Evolutionary conservation across 2,888 invertebrate species (phyloP), one percentile per base, ranked within the genome.

Genomic region (Netelia inedita): DNA sequence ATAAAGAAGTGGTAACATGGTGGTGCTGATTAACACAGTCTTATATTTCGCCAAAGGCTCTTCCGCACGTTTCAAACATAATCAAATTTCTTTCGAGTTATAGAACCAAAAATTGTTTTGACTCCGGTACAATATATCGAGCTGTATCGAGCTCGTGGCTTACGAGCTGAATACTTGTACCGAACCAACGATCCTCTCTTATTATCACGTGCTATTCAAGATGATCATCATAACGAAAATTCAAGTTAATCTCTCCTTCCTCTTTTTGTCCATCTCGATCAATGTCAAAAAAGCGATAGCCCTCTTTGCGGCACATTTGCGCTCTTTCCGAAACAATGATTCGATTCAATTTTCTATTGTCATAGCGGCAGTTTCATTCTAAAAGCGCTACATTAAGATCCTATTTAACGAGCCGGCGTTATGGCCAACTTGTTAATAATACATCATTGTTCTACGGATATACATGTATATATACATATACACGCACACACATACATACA

Each of bases 391-490:
- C 85, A 86, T 82, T 87, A 88, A 86, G 87, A 84, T 87, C 75
- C 85, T 87, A 88, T 85, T 85, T 79, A 87, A 87, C 83, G 84
- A 87, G 87, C 89, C 86, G 55, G 79, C 73, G 79, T 78, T 66
- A 21, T 43, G 75, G 85, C 86, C 86, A 83, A 86, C 83, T 89
- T 89, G 85, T 89, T 89, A 89, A 89, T 91, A 91, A 91, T 91
- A 92, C 92, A 91, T 91, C 88, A 88, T 89, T 85, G 85, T 88
- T 89, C 88, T 90, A 88, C 86, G 84, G 83, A 76, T 88, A 88
- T 87, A 85, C 68, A 87, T 83, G 74, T 80, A 83, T 75, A 85
- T 85, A 35, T 69, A 69, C 80, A 83, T 85, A 86, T 35, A 35
- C 35, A 6, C 1, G 6, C 35, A 6, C 1, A 35, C 35, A 35